Conservation (phyloP, 2,797 vertebrate genomes). For the Prionace glauca region DNA sequence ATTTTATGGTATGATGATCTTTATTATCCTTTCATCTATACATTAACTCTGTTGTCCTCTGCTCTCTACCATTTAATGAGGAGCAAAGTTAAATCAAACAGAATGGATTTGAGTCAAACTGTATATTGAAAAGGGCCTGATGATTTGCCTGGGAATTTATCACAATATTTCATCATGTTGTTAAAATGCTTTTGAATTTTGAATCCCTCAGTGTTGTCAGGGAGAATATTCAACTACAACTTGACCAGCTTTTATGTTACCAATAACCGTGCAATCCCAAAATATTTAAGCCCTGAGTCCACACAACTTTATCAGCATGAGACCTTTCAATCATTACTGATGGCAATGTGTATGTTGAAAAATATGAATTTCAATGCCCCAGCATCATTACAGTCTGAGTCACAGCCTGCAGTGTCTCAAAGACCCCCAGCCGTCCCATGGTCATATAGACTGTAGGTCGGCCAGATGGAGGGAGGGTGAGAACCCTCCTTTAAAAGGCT, state of each 20-base stretch:
- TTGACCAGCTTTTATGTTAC: background rate
- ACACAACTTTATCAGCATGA: background rate
- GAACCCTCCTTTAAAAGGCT: background rate
- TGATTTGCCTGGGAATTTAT: background rate
- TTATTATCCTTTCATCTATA: background rate
- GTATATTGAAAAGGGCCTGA: background rate
- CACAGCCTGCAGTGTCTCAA: constrained; percentile 29
- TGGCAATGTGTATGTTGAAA: background rate
- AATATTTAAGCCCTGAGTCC: background rate
- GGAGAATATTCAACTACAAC: background rate
- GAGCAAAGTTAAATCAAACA: background rate
- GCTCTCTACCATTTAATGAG: background rate
- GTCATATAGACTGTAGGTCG: background rate
- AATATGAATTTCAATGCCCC: constrained; percentile 12
- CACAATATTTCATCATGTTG: background rate
- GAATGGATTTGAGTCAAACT: background rate
- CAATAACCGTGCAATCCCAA: background rate
- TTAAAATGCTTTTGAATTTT: background rate
- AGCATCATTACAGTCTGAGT: background rate
- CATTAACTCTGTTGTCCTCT: background rate
- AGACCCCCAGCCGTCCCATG: background rate
- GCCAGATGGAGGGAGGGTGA: constrained; percentile 34
- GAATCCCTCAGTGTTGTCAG: no score
- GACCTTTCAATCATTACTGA: background rate
- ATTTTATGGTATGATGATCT: background rate